Conservation (phyloP, 2,888 invertebrate species). For the Drosophila testacea region DNA sequence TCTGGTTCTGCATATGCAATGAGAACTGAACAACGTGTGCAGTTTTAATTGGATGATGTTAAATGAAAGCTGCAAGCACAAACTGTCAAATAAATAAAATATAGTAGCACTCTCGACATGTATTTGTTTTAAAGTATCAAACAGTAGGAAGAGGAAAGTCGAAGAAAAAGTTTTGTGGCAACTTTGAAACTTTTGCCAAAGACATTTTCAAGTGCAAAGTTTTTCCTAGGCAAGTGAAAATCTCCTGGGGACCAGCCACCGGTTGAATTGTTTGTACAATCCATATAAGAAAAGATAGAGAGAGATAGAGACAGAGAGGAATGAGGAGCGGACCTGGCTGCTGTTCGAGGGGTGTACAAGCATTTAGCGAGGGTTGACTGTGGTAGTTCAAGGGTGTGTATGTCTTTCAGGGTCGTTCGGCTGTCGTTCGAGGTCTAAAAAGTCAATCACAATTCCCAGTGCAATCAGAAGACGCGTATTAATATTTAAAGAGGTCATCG, state of each 20-base stretch:
- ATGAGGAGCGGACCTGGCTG: background rate
- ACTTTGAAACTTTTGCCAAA: slow-evolving; percentile 54
- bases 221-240: slow-evolving; percentile 52
- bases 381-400: slow-evolving; percentile 33
- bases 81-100: slow-evolving; percentile 60
- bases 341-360: slow-evolving; percentile 17
- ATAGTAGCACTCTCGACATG: slow-evolving; percentile 20
- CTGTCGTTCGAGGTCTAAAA: slow-evolving; percentile 68
- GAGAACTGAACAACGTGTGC: slow-evolving; percentile 36
- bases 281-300: slow-evolving; percentile 1
- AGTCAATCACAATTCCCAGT: slow-evolving; percentile 84
- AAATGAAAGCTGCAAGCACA: slow-evolving; percentile 11
- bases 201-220: slow-evolving; percentile 77
- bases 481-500: slow-evolving; percentile 84
- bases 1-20: slow-evolving; percentile 48
- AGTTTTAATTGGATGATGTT: slow-evolving; percentile 59
- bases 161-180: slow-evolving; percentile 45
- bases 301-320: background rate
- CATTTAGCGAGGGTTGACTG: slow-evolving; percentile 47
- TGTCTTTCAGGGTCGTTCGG: slow-evolving; percentile 11
- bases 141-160: background rate
- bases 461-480: slow-evolving; percentile 83
- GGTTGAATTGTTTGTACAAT: slow-evolving; percentile 60
- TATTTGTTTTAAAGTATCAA: slow-evolving; percentile 39
- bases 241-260: slow-evolving; percentile 57